Evolutionary conservation across 2,797 vertebrate species (phyloP), one percentile per base, ranked within the genome.

Genomic region (Sebastes trivittatus): DNA sequence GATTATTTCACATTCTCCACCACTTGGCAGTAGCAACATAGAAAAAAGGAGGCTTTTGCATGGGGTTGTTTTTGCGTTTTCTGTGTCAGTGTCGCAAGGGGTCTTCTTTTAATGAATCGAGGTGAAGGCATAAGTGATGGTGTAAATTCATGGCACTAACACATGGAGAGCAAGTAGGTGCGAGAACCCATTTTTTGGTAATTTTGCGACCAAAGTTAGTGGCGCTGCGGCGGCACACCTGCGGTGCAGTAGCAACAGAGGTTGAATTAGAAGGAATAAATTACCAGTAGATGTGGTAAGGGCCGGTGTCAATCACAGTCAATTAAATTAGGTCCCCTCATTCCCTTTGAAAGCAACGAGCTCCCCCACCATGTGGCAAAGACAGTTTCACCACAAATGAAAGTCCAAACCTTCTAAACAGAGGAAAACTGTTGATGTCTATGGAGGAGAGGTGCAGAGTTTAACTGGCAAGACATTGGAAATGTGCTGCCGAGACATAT

Each of bases 321-420:
- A 89, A 92, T 94, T 90, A 84, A 91, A 91, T 91, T 82, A 90
- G 76, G 77, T 85, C 80, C 66, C 83, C 87, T 89, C 81, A 69
- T 89, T 90, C 56, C 61, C 71, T 85, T 88, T 90, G 87, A 88
- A 91, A 88, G 87, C 72, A 81, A 78, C 34, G 72, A 78, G 73
- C 84, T 79, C 67, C 73, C 30, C 62, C 75, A 49, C 72, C 79
- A 64, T 84, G 89, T 65, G 73, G 85, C 83, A 72, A 65, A 82
- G 65, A 81, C 88, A 80, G 78, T 84, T 87, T 89, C 62, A 55
- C 62, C 76, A 60, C 75, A 76, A 90, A 84, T 85, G 77, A 81
- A 76, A 87, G 84, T 81, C 75, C 66, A 77, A 80, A 83, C 30
- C 20, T 18, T 52, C 66, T 36, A 29, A 76, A 67, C 13, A 6